Evolutionary conservation across 1,140 invertebrate species (phyloP).

Genomic region (Eupristina koningsbergeri): DNA sequence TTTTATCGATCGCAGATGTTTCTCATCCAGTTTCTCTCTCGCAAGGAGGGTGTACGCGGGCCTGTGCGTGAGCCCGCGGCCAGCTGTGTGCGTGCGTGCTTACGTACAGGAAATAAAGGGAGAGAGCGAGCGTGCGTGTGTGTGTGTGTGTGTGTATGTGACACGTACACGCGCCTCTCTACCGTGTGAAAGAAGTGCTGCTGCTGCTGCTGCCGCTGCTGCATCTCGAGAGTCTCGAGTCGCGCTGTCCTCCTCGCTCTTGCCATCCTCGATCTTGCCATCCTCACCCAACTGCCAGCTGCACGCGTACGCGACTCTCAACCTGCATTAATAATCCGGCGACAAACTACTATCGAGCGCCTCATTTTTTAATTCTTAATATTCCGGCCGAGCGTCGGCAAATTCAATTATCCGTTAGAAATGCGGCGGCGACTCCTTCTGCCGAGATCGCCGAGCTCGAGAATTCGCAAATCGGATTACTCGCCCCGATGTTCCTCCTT

Average conservation of each 20-base stretch:
- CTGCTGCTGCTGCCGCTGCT: no score
- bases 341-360: no score
- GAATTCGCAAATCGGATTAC: no score
- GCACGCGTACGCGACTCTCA: conserved; percentile 4
- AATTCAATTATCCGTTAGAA: no score
- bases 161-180: not conserved
- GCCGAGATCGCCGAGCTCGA: no score
- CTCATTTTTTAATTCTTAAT: no score
- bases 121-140: not conserved
- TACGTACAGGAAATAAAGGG: not conserved
- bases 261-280: not conserved
- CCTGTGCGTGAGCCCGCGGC: no score
- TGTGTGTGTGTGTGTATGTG: not conserved
- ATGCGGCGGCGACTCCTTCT: no score
- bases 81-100: no score
- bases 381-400: no score
- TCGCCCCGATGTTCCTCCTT: no score
- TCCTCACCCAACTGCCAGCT: conserved; percentile 19
- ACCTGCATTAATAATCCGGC: not conserved
- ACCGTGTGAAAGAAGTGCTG: conserved; percentile 14
- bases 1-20: conserved; percentile 60
- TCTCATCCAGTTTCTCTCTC: not conserved
- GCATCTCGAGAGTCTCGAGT: not conserved
- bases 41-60: not conserved
- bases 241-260: not conserved